Percentiles rank a stretch among this genome's conserved stretches.
Evolutionary conservation across 2,888 invertebrate species (phyloP).

Genomic region (Myathropa florea): DNA sequence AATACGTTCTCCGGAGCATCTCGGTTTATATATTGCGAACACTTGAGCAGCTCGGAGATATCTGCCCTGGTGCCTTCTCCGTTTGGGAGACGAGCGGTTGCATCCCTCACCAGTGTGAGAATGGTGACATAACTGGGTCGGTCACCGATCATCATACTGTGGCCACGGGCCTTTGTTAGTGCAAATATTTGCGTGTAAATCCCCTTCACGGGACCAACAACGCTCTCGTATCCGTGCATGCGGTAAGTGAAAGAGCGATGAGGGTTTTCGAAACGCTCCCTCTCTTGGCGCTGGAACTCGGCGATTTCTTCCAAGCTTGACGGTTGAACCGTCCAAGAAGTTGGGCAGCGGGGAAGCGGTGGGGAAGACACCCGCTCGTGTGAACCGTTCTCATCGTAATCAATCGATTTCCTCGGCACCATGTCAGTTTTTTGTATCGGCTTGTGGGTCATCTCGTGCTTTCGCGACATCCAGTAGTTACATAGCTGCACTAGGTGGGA

Average conservation of each 20-base stretch:
- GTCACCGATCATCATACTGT: constrained; percentile 89
- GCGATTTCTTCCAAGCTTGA: constrained; percentile 89
- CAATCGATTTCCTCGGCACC: constrained; percentile 77
- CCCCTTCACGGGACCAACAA: constrained; percentile 91
- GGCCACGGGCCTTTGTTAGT: constrained; percentile 87
- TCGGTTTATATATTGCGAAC: constrained; percentile 85
- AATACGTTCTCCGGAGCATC: constrained; percentile 80
- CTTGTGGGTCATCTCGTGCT: constrained; percentile 80
- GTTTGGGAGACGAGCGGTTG: constrained; percentile 95
- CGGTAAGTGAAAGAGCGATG: constrained; percentile 95
- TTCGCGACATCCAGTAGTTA: constrained; percentile 88
- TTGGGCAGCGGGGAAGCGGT: constrained; percentile 85
- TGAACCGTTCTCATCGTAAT: constrained; percentile 74
- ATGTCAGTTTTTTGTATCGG: constrained; percentile 74
- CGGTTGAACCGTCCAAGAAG: constrained; percentile 91
- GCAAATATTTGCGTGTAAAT: constrained; percentile 86
- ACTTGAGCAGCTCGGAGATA: constrained; percentile 92
- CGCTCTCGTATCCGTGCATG: constrained; percentile 92
- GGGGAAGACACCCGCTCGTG: constrained; percentile 81
- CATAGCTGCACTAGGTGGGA: constrained; percentile 88
- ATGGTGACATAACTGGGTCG: constrained; percentile 96
- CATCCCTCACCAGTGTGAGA: constrained; percentile 94
- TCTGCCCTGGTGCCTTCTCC: constrained; percentile 95
- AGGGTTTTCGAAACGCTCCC: constrained; percentile 91
- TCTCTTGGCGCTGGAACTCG: constrained; percentile 90